Evolutionary conservation across 2,797 vertebrate species (phyloP).

Genomic region (Neosilurus mollespiculum): DNA sequence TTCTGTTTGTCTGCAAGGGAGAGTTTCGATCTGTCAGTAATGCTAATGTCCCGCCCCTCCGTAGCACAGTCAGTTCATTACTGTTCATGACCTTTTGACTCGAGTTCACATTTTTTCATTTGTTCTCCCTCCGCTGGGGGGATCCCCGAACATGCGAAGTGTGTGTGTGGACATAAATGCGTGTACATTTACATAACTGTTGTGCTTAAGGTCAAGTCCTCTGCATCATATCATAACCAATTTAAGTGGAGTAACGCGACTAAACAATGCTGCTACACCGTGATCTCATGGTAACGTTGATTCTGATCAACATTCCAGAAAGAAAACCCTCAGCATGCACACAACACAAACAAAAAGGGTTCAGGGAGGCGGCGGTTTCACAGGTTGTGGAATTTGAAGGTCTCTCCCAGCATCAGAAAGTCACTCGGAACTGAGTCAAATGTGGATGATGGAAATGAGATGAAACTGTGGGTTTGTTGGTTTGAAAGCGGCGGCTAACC

Average conservation of each 20-base stretch:
- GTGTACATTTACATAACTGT: constrained; percentile 10
- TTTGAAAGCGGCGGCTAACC: constrained; percentile 58
- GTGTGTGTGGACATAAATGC: background rate
- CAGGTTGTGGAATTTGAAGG: background rate
- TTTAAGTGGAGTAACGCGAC: background rate
- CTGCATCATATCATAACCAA: constrained; percentile 1
- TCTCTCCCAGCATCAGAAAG: constrained; percentile 17
- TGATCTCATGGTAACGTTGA: background rate
- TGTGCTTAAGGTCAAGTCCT: background rate
- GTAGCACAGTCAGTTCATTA: constrained; percentile 23
- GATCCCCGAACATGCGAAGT: background rate
- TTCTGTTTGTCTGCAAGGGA: constrained; percentile 89
- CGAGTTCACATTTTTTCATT: background rate
- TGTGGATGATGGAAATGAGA: constrained; percentile 7
- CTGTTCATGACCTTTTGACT: constrained; percentile 28
- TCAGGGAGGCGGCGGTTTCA: background rate
- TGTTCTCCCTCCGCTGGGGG: constrained; percentile 9
- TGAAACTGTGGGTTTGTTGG: constrained; percentile 47
- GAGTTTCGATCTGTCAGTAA: constrained; percentile 18
- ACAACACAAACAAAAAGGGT: constrained; percentile 8
- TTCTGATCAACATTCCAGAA: background rate
- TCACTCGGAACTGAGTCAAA: constrained; percentile 27
- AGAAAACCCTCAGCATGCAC: constrained; percentile 14
- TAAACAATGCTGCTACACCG: constrained; percentile 19
- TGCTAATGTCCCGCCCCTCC: constrained; percentile 12